Evolutionary conservation across 2,113 vertebrate species (phyloP).

Genomic region (Stercorarius parasiticus): DNA sequence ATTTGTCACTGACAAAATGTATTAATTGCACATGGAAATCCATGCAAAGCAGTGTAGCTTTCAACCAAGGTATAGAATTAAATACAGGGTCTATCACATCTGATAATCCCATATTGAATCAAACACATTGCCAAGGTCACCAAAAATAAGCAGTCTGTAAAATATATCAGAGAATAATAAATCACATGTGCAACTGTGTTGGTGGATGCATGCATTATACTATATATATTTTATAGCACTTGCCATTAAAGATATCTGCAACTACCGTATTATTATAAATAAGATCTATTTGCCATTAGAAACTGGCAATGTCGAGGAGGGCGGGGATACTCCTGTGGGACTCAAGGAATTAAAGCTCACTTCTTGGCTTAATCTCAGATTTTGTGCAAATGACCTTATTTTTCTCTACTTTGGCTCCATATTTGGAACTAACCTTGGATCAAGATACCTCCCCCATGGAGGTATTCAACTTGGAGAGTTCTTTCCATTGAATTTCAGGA

Average conservation of each 20-base stretch:
- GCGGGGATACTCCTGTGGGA: not conserved
- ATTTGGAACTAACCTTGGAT: not conserved
- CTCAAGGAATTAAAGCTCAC: not conserved
- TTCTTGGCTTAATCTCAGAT: not conserved
- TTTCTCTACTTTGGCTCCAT: not conserved
- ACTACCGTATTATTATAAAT: rapidly evolving
- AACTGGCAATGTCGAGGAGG: not conserved
- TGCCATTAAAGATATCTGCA: not conserved
- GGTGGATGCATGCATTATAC: not conserved
- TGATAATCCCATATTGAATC: slow-evolving; percentile 37
- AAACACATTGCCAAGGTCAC: slow-evolving; percentile 39
- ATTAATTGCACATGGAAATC: slow-evolving; percentile 69
- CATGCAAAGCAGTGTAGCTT: slow-evolving; percentile 25
- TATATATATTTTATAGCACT: not conserved
- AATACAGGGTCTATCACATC: slow-evolving; percentile 31
- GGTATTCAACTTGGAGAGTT: not conserved
- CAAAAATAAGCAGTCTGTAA: not conserved
- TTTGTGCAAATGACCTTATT: not conserved
- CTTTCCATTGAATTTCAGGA: not conserved
- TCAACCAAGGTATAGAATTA: slow-evolving; percentile 15
- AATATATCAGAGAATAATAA: not conserved
- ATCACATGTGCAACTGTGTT: not conserved
- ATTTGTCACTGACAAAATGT: not conserved
- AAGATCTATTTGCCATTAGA: not conserved
- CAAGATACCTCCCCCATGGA: not conserved